Evolutionary conservation across 2,113 vertebrate species (phyloP), one percentile per base, ranked within the genome.

Genomic region (Notiomystis cincta): DNA sequence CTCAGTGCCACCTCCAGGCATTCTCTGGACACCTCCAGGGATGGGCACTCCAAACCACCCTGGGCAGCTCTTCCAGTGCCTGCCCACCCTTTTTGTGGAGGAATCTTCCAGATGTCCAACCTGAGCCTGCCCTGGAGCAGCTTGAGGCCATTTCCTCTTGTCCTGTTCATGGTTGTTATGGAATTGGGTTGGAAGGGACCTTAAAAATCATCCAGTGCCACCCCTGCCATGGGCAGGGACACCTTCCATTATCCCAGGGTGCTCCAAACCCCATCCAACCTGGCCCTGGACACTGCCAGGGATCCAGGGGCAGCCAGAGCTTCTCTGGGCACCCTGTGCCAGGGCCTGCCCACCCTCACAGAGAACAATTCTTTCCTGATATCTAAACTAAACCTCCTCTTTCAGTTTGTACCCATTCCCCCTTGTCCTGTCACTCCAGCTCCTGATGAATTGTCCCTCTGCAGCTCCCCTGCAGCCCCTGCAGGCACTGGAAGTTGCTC

Each of bases 321-420:
- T 64, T 0, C 35, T 80, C 66, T 75, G 70, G 28, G 13, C 42
- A 57, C 4, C 71, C 70, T 69, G 54, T 45, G 38, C 48, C 85
- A 80, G 66, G 11, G 11, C 31, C 25, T 72, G 1, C 0, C 25
- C 44, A 33, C 51, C 22, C 22, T 58, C 8, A 0, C 6, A 50
- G 18, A 1, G 3, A 65, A 50, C 0, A 28, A 50, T 58, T 58
- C 3, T 8, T 65, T 44, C 31, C 13, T 20, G n/a, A 18, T 8
- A 66, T 0, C 38, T 2, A 17, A 25, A 21, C 28, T 10, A 58
- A 66, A 5, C 28, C 19, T 20, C 0, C 3, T 28, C 8, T 24
- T 22, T 44, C 22, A 24, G 33, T 58, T 17, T 58, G 15, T 4
- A 27, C 5, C 27, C 50, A 30, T 15, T 45, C 19, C 23, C 15